Evolutionary conservation across 2,797 vertebrate species (phyloP), one percentile per base, ranked within the genome.

Genomic region (Melanogrammus aeglefinus): DNA sequence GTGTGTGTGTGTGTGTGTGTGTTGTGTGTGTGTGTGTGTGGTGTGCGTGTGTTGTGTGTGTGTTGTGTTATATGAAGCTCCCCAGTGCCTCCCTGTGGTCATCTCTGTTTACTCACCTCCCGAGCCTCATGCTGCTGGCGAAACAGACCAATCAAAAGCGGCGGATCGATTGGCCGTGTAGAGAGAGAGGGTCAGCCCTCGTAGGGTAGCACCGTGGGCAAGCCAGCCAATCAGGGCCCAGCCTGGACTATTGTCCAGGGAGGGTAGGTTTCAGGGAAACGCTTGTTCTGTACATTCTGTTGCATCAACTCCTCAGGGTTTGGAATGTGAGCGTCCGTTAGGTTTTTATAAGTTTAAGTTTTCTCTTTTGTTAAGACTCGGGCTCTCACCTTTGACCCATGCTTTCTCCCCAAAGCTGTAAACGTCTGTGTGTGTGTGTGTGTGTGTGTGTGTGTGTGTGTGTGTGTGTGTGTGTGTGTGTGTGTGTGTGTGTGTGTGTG

Each of bases 51-150:
- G n/a, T n/a, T n/a, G 39, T 41, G 39, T 2, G 39, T 41, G 39
- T 41, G 39, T n/a, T 36, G 16, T 18, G 31, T 16, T 78, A 80
- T 79, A 51, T 73, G 82, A 85, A 91, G 92, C 89, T 90, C 90
- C 84, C 86, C 88, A 89, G 88, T 91, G 91, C 92, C 92, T 87
- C 87, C 91, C 77, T 91, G 92, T 92, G 92, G 89, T 87, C 84
- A 75, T 72, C 77, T 35, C 41, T 47, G 36, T 80, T 83, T 79
- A 73, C 57, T 76, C 80, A 51, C 77, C 71, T 82, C 77, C 71
- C 78, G 31, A 76, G 31, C 36, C 38, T 2, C 36, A 35, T 69
- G 10, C 44, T 31, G 27, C 36, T 27, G 29, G 38, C n/a, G 14
- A 2, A 14, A 27, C 21, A n/a, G 47, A 63, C 14, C 9, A 41